Base-by-base conservation (phyloP, 37 sponge, comb jelly and placozoan genomes). In the Geodia barretti region DNA sequence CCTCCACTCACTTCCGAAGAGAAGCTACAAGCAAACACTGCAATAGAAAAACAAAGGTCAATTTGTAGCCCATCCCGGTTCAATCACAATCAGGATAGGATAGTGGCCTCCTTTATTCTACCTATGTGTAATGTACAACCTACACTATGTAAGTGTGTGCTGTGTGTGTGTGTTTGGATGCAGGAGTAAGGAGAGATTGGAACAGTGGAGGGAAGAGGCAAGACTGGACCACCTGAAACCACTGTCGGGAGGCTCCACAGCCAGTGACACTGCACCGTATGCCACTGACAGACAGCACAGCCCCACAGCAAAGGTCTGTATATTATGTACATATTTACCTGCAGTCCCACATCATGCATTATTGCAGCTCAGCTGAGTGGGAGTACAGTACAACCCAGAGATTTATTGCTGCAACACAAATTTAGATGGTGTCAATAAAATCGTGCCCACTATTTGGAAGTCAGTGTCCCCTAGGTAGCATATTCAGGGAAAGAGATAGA, bases 201-300 rank as follows among this genome's bases (percentile, higher is more conserved):
- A 83, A 40, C 54, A 67, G 1, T 92, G 92, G 92, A 83, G 89
- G 37, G 75, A 87, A 4, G 75, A 87, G 29, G 71, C 89, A 0
- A 65, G 37, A 64, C 29, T 39, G 24, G 61, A 84, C 35, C 80
- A 92, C 17, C 60, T 26, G 65, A 41, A 67, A 60, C 4, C 74
- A 21, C 26, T 73, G 11, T 20, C 24, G 3, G 24, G 1, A 3
- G 11, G 3, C 2, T 62, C 31, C 11, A 60, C 1, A 23, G 78
- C 70, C 1, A 26, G 29, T 14, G 78, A 69, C 3, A 84, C 41
- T 31, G 78, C 85, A 23, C 85, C 85, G 11, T 84, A 64, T 60
- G 85, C 78, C 2, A 83, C 75, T 14, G 63, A 64, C 39, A 8
- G 38, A 30, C 21, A 37, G 21, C 74, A 70, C 60, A 30, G 33